These are phyloP conservation scores for Chirona hameri DNA, from an alignment of 2,888 invertebrate species.

Conservation along the genomic window DNA sequence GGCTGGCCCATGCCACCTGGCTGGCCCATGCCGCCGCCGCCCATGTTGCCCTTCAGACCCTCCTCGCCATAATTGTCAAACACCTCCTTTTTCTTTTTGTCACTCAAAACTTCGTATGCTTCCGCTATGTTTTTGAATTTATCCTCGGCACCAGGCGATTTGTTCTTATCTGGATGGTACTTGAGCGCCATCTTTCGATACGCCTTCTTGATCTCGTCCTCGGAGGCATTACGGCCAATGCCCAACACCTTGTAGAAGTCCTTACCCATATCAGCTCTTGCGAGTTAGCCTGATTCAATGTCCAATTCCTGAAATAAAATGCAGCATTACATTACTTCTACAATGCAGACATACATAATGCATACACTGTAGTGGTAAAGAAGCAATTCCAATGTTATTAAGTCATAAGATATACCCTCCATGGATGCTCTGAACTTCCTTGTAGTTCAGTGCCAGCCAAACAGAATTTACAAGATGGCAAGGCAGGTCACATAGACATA, in stretches of 20 bases:
- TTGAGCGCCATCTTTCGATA: constrained; percentile 94
- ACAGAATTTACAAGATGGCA: no score
- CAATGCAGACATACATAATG: no score
- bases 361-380: no score
- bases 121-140: constrained; percentile 95
- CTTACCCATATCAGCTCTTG: constrained; percentile 71
- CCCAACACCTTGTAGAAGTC: constrained; percentile 96
- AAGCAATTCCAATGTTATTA: no score
- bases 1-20: neutral
- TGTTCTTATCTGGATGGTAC: constrained; percentile 99
- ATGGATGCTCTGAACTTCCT: no score
- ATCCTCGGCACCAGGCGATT: constrained; percentile 88
- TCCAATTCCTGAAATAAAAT: neutral
- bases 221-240: constrained; percentile 75
- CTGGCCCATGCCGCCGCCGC: constrained; percentile 45
- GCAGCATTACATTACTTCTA: no score
- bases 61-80: constrained; percentile 92
- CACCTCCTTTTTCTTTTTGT: constrained; percentile 91
- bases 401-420: no score
- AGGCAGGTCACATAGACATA: no score
- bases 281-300: neutral
- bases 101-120: constrained; percentile 95
- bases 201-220: constrained; percentile 97
- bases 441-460: no score
- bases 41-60: constrained; percentile 75